Evolutionary conservation across 2,888 invertebrate genomes (phyloP).

Genomic region (Drosophila flavopinicola): DNA sequence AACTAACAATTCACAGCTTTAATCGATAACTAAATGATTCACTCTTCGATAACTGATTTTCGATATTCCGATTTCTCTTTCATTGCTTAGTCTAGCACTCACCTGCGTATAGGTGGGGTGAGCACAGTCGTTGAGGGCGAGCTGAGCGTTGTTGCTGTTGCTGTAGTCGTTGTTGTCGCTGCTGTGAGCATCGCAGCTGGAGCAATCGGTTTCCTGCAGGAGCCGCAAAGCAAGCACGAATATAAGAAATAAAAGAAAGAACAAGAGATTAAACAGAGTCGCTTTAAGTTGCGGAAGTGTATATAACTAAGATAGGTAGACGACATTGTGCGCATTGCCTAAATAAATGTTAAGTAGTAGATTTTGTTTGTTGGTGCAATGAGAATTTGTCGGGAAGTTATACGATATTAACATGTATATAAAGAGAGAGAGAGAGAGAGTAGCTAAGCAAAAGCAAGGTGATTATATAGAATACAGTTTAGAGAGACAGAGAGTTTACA

Average conservation of each 20-base stretch:
- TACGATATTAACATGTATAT: constrained; percentile 10
- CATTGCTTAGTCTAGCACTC: constrained; percentile 25
- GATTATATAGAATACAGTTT: constrained; percentile 31
- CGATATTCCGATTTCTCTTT: background rate
- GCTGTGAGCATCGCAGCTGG: constrained; percentile 75
- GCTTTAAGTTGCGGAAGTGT: background rate
- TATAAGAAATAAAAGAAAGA: constrained; percentile 19
- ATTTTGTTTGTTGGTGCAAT: constrained; percentile 52
- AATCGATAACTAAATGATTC: too few relatives aligned
- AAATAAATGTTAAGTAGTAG: constrained; percentile 46
- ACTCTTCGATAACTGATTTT: too few relatives aligned
- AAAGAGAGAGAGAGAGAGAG: constrained; percentile 32
- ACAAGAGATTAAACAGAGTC: constrained; percentile 35
- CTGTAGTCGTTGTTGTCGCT: constrained; percentile 58
- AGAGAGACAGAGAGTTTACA: background rate
- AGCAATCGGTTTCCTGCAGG: constrained; percentile 80
- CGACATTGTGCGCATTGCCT: constrained; percentile 61
- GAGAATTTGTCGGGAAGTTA: constrained; percentile 38
- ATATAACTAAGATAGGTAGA: constrained; percentile 47
- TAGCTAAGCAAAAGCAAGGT: constrained; percentile 75
- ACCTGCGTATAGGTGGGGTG: constrained; percentile 86
- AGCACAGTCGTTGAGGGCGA: constrained; percentile 73
- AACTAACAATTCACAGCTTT: too few relatives aligned
- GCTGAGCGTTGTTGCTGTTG: constrained; percentile 63
- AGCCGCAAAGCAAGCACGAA: constrained; percentile 22